Base-by-base conservation (phyloP, 2,888 invertebrate species). In the Scaptodrosophila latifasciaeformis region DNA sequence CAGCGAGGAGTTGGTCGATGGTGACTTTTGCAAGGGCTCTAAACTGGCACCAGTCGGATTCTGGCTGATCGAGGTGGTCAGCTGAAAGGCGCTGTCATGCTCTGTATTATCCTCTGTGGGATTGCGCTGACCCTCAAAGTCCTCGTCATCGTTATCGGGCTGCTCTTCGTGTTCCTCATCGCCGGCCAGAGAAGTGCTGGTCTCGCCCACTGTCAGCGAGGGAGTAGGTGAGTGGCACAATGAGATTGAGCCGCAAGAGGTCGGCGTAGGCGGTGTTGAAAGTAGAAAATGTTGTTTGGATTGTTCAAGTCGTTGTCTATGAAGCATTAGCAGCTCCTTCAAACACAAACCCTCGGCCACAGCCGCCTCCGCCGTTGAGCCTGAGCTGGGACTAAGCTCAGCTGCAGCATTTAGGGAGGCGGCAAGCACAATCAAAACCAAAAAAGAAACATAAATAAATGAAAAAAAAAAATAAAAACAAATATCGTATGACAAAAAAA, bases 231-330 rank as follows among this genome's bases (percentile, higher is more conserved):
- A 67, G 37, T 65, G 78, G 49, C 72, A 72, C 13, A 49, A 44
- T 27, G 82, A 77, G 40, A 66, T 57, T 47, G 80, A 79, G 55
- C 82, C 77, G 50, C 72, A 80, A 45, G 79, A 76, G 18, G 70
- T 76, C 45, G 83, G 81, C 55, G 83, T 78, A 49, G 84, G 75
- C 64, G 84, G 71, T 61, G 84, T 76, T 70, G 83, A 84, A 79
- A 84, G 76, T 75, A 84, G 72, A 84, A 83, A 83, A 74, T 76
- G 78, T 80, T 82, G 82, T 75, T 84, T 83, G 64, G 82, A 80
- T 84, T 75, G 78, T 65, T 82, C 81, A 66, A 81, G 82, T 45
- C 84, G 82, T 67, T 80, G 81, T 64, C 84, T 67, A 67, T 83
- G 82, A 34, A 84, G 71, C 57, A 81, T 66, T 66, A 83, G 74